These are phyloP conservation scores for Pteropus rufus DNA, from an alignment of 2,797 vertebrate species.

Conservation along the genomic window DNA sequence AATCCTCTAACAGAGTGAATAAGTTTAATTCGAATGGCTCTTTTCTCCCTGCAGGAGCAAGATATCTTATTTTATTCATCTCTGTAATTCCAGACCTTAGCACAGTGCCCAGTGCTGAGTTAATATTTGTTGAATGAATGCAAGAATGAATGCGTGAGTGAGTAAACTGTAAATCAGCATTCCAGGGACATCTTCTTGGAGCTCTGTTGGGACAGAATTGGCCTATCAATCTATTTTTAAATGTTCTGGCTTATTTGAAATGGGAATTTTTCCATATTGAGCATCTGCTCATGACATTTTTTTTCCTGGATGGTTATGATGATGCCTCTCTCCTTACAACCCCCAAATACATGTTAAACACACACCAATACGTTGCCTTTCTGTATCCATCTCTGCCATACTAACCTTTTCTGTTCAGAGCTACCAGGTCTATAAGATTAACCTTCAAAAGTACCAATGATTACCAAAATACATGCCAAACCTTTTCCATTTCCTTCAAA, in stretches of 20 bases:
- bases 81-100: slow-evolving; percentile 1
- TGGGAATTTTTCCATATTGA: slow-evolving; percentile 61
- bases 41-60: not conserved
- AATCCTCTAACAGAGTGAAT: slow-evolving; percentile 42
- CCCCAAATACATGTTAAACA: not conserved
- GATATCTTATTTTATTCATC: slow-evolving; percentile 19
- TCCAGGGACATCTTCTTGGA: slow-evolving; percentile 16
- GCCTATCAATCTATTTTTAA: slow-evolving; percentile 65
- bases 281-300: slow-evolving; percentile 54
- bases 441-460: not conserved
- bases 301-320: slow-evolving; percentile 46
- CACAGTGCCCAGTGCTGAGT: not conserved
- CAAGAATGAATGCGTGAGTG: not conserved
- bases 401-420: not conserved
- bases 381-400: not conserved
- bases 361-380: not conserved
- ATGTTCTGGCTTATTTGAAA: slow-evolving; percentile 47
- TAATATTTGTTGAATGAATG: slow-evolving; percentile 24
- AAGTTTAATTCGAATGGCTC: slow-evolving; percentile 47
- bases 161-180: slow-evolving; percentile 4
- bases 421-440: not conserved
- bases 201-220: slow-evolving; percentile 32
- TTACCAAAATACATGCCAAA: not conserved
- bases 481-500: not conserved
- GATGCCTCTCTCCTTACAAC: slow-evolving; percentile 14